Evolutionary conservation across 1,140 invertebrate genomes (phyloP).

Genomic region (Panulirus ornatus): DNA sequence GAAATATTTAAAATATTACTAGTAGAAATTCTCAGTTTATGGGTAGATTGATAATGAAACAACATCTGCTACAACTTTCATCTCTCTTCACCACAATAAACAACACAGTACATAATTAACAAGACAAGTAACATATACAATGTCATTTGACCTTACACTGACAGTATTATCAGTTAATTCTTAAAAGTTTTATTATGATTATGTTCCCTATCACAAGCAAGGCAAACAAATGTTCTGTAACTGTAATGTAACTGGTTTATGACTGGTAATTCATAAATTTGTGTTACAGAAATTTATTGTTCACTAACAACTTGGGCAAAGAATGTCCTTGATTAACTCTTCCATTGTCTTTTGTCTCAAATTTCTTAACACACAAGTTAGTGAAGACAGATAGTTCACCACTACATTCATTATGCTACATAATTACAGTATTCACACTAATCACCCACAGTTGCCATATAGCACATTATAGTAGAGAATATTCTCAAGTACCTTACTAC

Average conservation of each 20-base stretch:
- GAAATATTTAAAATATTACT: too few species aligned
- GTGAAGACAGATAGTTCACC: conserved; percentile 43
- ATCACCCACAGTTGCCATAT: neutral
- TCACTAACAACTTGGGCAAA: neutral
- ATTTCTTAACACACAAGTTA: conserved; percentile 31
- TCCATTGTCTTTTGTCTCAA: conserved; percentile 5
- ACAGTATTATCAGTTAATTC: conserved; percentile 20
- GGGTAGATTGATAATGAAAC: neutral
- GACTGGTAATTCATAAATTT: neutral
- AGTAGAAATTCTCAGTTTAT: too few species aligned
- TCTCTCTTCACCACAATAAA: conserved; percentile 63
- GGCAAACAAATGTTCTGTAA: conserved; percentile 32
- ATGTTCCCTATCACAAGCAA: conserved; percentile 6
- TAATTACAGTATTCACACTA: conserved; percentile 32
- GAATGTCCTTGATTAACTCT: neutral
- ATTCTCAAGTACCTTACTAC: conserved; percentile 8
- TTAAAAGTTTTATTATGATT: neutral
- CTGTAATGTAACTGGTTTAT: neutral
- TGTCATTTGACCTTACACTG: conserved; percentile 35
- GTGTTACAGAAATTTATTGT: too few species aligned
- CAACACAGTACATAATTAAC: conserved; percentile 66
- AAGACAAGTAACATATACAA: conserved; percentile 56
- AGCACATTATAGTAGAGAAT: neutral
- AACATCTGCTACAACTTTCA: conserved; percentile 44
- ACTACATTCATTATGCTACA: conserved; percentile 55